Evolutionary conservation across 2,888 invertebrate species (phyloP).

Genomic region (Melanchra persicariae): DNA sequence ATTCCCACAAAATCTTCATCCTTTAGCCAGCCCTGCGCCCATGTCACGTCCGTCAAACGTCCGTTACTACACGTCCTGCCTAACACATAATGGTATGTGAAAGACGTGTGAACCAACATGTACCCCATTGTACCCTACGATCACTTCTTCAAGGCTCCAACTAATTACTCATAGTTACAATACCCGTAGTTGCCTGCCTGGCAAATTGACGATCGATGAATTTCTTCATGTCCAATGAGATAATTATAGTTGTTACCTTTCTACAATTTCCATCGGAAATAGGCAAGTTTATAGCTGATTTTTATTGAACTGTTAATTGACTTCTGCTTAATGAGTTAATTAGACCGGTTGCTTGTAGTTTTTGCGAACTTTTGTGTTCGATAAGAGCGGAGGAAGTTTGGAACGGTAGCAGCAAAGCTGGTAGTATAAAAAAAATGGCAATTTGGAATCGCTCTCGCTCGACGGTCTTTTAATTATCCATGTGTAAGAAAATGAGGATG

Average conservation of each 20-base stretch:
- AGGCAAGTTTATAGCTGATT: slow-evolving; percentile 31
- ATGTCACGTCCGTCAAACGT: slow-evolving; percentile 66
- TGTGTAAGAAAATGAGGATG: slow-evolving; percentile 2
- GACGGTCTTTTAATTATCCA: neutral
- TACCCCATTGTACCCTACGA: slow-evolving; percentile 81
- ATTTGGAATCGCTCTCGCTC: slow-evolving; percentile 4
- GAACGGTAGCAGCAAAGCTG: neutral
- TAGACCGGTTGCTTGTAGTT: slow-evolving; percentile 19
- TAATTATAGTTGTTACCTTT: slow-evolving; percentile 46
- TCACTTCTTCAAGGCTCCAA: slow-evolving; percentile 73
- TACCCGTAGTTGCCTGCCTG: slow-evolving; percentile 43
- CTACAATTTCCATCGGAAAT: slow-evolving; percentile 34
- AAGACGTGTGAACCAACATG: slow-evolving; percentile 84
- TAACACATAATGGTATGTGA: slow-evolving; percentile 82
- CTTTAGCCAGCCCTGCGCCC: slow-evolving; percentile 64
- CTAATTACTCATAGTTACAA: slow-evolving; percentile 80
- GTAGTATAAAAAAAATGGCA: neutral
- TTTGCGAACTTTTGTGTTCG: slow-evolving; percentile 15
- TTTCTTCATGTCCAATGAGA: slow-evolving; percentile 43
- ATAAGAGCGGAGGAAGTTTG: slow-evolving; percentile 12
- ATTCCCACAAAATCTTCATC: slow-evolving; percentile 39
- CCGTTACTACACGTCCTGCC: slow-evolving; percentile 79
- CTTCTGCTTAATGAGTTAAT: slow-evolving; percentile 44
- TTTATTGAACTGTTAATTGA: slow-evolving; percentile 43
- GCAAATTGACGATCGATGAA: slow-evolving; percentile 42